Conservation (phyloP, 1,140 invertebrate genomes). For the Hirudo medicinalis region DNA sequence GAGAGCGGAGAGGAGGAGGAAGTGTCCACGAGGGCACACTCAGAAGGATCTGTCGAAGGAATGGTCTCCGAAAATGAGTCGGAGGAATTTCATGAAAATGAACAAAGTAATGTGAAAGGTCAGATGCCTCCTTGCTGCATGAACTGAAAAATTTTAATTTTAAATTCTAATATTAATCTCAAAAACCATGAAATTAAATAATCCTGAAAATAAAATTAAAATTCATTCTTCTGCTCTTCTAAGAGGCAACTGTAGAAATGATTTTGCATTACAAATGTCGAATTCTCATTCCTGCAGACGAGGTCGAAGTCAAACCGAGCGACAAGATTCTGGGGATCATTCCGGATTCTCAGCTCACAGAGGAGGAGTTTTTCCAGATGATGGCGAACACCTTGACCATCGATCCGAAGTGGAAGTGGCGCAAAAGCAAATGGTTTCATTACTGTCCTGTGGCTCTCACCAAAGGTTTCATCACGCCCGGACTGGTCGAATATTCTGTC, state of each 20-base stretch:
- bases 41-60: too few species aligned
- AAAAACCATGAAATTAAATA: too few species aligned
- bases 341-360: background rate
- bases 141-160: too few species aligned
- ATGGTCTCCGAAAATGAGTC: too few species aligned
- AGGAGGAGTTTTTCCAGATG: background rate
- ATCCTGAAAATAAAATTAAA: too few species aligned
- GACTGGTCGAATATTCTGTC: background rate
- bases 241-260: background rate
- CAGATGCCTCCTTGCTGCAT: too few species aligned
- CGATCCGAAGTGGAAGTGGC: background rate
- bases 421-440: slow-evolving; percentile 6
- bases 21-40: too few species aligned
- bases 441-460: slow-evolving; percentile 5
- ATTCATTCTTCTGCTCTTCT: too few species aligned
- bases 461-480: background rate
- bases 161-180: too few species aligned
- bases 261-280: background rate
- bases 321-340: background rate
- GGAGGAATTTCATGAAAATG: too few species aligned
- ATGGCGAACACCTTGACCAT: background rate
- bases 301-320: background rate
- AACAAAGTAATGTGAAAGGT: too few species aligned
- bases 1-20: too few species aligned
- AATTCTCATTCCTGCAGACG: background rate